phyloP scores from a whole-genome alignment of 2,113 vertebrate genomes.

The Marmota monax region DNA sequence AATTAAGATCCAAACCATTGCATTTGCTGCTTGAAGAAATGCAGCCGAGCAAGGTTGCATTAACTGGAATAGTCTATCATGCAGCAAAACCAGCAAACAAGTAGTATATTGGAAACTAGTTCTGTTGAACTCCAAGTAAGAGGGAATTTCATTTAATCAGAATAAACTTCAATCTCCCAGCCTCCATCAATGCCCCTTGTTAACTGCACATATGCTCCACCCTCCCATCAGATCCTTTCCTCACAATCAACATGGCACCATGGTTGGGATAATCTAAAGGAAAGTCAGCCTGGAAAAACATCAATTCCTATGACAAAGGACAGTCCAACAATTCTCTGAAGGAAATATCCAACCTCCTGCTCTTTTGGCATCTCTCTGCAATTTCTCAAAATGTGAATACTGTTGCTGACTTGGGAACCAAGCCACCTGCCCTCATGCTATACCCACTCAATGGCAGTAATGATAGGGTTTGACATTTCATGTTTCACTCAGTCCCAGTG shows the following conservation, averaged over 20 bases:
- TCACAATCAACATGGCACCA: accelerated
- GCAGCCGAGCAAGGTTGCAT: accelerated
- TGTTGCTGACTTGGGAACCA: background rate
- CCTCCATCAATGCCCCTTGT: background rate
- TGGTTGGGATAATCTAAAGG: accelerated
- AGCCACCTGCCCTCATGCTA: accelerated
- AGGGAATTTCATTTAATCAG: background rate
- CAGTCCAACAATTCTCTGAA: background rate
- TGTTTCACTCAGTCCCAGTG: background rate
- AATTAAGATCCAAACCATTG: background rate
- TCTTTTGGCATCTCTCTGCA: background rate
- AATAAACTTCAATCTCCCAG: background rate
- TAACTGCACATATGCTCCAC: too few species aligned
- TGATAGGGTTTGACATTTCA: too few species aligned
- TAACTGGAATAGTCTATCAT: accelerated
- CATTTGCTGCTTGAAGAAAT: background rate
- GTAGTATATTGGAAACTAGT: background rate
- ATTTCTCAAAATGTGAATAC: background rate
- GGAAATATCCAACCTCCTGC: background rate
- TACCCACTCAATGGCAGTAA: accelerated
- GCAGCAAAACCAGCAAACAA: background rate
- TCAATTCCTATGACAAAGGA: accelerated
- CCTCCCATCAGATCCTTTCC: background rate
- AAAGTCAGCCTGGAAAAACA: accelerated
- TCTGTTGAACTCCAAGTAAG: background rate